Evolutionary conservation across 2,113 vertebrate genomes (phyloP).

Genomic region (Oncorhynchus keta): DNA sequence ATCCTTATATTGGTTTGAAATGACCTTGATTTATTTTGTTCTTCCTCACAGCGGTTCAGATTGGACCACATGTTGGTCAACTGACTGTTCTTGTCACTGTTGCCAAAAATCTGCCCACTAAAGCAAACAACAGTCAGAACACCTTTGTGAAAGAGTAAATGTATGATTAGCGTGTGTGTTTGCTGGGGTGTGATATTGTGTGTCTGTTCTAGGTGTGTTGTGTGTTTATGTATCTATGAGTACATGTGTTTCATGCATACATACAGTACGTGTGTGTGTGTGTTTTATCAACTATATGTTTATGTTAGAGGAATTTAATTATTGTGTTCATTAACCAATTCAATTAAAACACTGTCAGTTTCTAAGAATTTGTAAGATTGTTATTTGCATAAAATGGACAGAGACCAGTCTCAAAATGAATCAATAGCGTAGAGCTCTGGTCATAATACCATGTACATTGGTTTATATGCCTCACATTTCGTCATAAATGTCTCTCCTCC

Average conservation of each 20-base stretch:
- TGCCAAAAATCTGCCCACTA: constrained; percentile 71
- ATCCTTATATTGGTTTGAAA: background rate
- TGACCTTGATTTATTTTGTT: background rate
- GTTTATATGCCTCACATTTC: too few species aligned
- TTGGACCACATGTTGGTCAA: constrained; percentile 47
- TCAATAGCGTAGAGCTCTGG: too few species aligned
- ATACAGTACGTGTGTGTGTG: background rate
- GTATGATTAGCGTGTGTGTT: constrained; percentile 14
- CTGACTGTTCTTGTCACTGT: constrained; percentile 74
- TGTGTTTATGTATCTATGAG: constrained; percentile 7
- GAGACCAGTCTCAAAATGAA: too few species aligned
- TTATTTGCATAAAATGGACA: too few species aligned
- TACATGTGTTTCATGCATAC: background rate
- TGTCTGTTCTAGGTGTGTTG: constrained; percentile 31
- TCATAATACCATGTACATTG: too few species aligned
- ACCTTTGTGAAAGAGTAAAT: constrained; percentile 78
- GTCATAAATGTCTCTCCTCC: too few species aligned
- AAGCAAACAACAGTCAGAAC: constrained; percentile 64
- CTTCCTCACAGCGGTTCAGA: constrained; percentile 52
- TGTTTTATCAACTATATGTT: background rate
- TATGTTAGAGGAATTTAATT: too few species aligned
- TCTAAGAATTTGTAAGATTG: too few species aligned
- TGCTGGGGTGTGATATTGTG: constrained; percentile 17
- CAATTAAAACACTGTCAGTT: too few species aligned
- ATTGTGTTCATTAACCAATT: too few species aligned